A percentile compares a stretch with the other conserved stretches of the same genome.
phyloP scores from a whole-genome alignment of 2,888 invertebrate species.

The Orthonevra nobilis region DNA sequence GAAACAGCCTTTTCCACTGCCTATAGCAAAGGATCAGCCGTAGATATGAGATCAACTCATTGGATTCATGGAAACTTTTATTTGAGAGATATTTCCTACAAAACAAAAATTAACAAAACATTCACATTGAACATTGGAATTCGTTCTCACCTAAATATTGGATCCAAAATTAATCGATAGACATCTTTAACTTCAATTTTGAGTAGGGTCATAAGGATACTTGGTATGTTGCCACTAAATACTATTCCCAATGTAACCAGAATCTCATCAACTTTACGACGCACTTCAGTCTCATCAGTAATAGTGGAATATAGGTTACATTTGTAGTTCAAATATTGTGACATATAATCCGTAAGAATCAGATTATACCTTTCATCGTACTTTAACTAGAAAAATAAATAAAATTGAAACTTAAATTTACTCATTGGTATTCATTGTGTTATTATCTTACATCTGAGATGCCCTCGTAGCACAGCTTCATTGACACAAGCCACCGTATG shows the following conservation, averaged over 20 bases:
- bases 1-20: constrained; percentile 65
- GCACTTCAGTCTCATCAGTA: constrained; percentile 33
- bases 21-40: constrained; percentile 65
- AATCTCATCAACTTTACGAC: constrained; percentile 46
- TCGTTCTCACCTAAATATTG: constrained; percentile 70
- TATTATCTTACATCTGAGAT: constrained; percentile 51
- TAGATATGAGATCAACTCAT: constrained; percentile 63
- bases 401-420: not conserved
- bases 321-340: constrained; percentile 68
- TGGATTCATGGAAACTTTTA: constrained; percentile 22
- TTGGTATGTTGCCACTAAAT: constrained; percentile 54
- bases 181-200: constrained; percentile 48
- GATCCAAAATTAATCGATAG: constrained; percentile 57
- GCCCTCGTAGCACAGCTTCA: constrained; percentile 56
- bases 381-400: constrained; percentile 45
- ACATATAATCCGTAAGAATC: constrained; percentile 65
- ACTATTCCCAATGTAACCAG: constrained; percentile 41
- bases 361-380: constrained; percentile 63
- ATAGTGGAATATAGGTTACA: constrained; percentile 39
- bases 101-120: not conserved
- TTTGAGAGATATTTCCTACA: constrained; percentile 62
- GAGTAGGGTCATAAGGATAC: constrained; percentile 61
- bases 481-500: constrained; percentile 62
- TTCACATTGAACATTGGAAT: not conserved
- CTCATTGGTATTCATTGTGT: not conserved